Conservation (phyloP, 92 coral and sea anemone species). For the Heliopora coerulea region DNA sequence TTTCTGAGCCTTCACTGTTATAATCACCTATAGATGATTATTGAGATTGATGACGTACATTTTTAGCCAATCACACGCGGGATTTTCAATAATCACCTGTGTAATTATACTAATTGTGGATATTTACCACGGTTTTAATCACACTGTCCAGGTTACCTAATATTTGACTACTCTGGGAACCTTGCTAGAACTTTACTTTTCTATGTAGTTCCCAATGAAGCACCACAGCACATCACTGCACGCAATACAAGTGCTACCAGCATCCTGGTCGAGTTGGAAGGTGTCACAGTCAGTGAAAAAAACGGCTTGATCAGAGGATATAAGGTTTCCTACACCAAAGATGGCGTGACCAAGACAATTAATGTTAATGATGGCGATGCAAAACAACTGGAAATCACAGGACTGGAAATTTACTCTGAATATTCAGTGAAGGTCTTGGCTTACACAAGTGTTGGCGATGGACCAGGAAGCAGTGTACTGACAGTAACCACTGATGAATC, state of each 20-base stretch:
- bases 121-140: background rate
- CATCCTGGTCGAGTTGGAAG: slow-evolving; percentile 54
- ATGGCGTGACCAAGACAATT: slow-evolving; percentile 16
- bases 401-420: slow-evolving; percentile 46
- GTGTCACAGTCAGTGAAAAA: slow-evolving; percentile 58
- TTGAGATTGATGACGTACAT: too few species aligned
- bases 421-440: slow-evolving; percentile 56
- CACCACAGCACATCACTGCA: slow-evolving; percentile 47
- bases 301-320: slow-evolving; percentile 71
- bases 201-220: slow-evolving; percentile 53
- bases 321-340: slow-evolving; percentile 39
- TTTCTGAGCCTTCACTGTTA: too few species aligned
- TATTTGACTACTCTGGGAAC: background rate
- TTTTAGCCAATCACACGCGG: too few species aligned
- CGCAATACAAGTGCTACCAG: slow-evolving; percentile 50
- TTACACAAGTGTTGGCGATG: slow-evolving; percentile 69
- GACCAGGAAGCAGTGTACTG: slow-evolving; percentile 19
- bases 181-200: background rate
- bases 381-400: slow-evolving; percentile 43
- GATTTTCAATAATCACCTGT: too few species aligned
- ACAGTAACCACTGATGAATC: slow-evolving; percentile 14
- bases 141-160: background rate
- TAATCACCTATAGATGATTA: too few species aligned
- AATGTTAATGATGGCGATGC: slow-evolving; percentile 16
- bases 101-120: too few species aligned